phyloP scores from a whole-genome alignment of 1,140 invertebrate genomes.

The Bemisia tabaci region DNA sequence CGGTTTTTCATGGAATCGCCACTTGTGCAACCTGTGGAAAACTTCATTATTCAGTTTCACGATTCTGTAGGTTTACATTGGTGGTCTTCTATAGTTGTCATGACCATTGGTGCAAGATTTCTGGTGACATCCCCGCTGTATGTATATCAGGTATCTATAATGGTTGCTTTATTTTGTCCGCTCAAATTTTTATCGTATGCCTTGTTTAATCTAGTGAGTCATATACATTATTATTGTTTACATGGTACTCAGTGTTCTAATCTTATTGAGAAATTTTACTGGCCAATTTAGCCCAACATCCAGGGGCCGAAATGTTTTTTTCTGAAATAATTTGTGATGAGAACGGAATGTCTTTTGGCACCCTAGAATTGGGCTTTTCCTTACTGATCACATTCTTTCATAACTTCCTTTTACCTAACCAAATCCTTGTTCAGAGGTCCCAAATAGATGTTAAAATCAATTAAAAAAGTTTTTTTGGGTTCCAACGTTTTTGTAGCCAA shows the following conservation, averaged over 20 bases:
- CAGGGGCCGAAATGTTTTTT: too few relatives aligned
- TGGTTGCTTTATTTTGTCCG: slow-evolving; percentile 1
- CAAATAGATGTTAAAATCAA: too few relatives aligned
- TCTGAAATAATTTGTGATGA: too few relatives aligned
- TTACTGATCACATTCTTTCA: too few relatives aligned
- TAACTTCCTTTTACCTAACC: too few relatives aligned
- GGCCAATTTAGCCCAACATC: not conserved
- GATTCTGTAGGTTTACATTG: slow-evolving; percentile 57
- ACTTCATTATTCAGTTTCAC: slow-evolving; percentile 49
- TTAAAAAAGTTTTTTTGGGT: too few relatives aligned
- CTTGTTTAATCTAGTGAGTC: slow-evolving; percentile 5
- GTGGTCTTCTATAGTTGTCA: slow-evolving; percentile 62
- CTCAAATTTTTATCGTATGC: slow-evolving; percentile 1
- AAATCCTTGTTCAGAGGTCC: too few relatives aligned
- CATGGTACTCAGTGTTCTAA: slow-evolving; percentile 6
- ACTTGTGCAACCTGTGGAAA: slow-evolving; percentile 46
- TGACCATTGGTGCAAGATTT: slow-evolving; percentile 49
- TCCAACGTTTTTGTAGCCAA: too few relatives aligned
- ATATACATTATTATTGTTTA: too few relatives aligned
- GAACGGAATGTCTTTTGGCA: too few relatives aligned
- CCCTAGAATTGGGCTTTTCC: too few relatives aligned
- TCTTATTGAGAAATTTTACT: not conserved
- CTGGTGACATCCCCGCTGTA: slow-evolving; percentile 57
- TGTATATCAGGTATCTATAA: slow-evolving; percentile 43
- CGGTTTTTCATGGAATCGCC: too few relatives aligned